Evolutionary conservation across 92 coral and sea anemone species (phyloP).

Genomic region (Paramuricea clavata): DNA sequence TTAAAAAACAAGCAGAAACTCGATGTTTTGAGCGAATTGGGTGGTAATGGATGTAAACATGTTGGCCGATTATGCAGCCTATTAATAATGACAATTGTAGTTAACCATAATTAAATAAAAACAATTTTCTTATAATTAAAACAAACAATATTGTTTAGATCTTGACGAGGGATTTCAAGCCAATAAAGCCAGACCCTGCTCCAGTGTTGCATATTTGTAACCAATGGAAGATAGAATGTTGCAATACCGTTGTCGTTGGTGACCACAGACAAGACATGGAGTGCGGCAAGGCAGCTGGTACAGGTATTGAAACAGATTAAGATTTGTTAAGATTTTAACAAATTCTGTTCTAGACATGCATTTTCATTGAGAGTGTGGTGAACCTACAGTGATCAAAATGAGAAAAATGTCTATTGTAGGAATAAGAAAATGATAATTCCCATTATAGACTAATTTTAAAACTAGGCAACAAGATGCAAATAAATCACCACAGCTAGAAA

Average conservation of each 20-base stretch:
- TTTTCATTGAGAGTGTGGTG: too few relatives aligned
- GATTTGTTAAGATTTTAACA: not conserved
- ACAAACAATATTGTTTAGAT: conserved; percentile 66
- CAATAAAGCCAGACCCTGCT: conserved; percentile 91
- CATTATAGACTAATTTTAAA: too few relatives aligned
- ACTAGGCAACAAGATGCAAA: too few relatives aligned
- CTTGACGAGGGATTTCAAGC: conserved; percentile 85
- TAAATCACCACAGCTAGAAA: too few relatives aligned
- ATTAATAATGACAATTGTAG: too few relatives aligned
- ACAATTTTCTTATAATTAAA: too few relatives aligned
- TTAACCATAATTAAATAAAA: too few relatives aligned
- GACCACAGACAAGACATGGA: conserved; percentile 84
- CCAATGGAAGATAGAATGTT: conserved; percentile 84
- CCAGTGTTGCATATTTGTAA: conserved; percentile 83
- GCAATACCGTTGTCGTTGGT: conserved; percentile 85
- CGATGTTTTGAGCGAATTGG: not conserved
- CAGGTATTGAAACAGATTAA: conserved; percentile 75
- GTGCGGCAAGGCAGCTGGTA: conserved; percentile 85
- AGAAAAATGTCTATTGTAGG: too few relatives aligned
- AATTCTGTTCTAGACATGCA: not conserved
- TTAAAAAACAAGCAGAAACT: too few relatives aligned
- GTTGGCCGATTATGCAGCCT: too few relatives aligned
- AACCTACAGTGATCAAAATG: too few relatives aligned
- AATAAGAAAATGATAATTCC: too few relatives aligned
- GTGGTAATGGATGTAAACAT: not conserved